These are phyloP conservation scores for Ptychadena robeensis DNA, from an alignment of 2,797 vertebrate genomes.

Conservation along the genomic window DNA sequence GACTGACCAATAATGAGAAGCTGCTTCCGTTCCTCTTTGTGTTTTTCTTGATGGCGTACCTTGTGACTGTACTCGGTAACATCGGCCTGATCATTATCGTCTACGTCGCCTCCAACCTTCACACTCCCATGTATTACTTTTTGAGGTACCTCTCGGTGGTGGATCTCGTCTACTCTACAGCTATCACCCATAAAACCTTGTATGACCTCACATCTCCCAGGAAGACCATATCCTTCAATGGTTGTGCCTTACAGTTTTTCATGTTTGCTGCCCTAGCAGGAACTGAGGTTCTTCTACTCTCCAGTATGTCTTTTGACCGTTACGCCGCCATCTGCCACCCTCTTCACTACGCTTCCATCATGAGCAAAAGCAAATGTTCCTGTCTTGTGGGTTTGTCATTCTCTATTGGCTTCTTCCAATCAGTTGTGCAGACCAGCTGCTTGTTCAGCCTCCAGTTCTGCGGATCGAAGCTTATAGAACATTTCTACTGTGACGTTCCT, in stretches of 20 bases:
- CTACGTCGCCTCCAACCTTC: neutral
- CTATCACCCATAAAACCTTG: conserved; percentile 1
- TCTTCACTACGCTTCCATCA: conserved; percentile 18
- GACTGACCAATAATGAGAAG: conserved; percentile 3
- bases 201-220: neutral
- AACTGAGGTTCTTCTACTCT: conserved; percentile 3
- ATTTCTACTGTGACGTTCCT: neutral
- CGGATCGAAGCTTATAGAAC: neutral
- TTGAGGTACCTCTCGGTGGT: neutral
- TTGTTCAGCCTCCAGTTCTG: neutral
- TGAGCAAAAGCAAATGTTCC: conserved; percentile 5
- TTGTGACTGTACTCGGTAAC: neutral
- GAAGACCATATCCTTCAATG: conserved; percentile 4
- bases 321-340: conserved; percentile 28
- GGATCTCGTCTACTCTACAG: conserved; percentile 7
- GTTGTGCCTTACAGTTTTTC: conserved; percentile 22
- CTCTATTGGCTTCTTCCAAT: neutral
- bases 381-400: neutral
- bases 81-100: neutral
- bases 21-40: neutral
- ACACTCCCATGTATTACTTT: conserved; percentile 13
- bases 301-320: conserved; percentile 11
- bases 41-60: neutral
- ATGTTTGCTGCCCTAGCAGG: neutral
- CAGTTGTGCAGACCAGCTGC: neutral